These are phyloP conservation scores for Ammodytes dubius DNA, from an alignment of 2,113 vertebrate species.

Conservation along the genomic window DNA sequence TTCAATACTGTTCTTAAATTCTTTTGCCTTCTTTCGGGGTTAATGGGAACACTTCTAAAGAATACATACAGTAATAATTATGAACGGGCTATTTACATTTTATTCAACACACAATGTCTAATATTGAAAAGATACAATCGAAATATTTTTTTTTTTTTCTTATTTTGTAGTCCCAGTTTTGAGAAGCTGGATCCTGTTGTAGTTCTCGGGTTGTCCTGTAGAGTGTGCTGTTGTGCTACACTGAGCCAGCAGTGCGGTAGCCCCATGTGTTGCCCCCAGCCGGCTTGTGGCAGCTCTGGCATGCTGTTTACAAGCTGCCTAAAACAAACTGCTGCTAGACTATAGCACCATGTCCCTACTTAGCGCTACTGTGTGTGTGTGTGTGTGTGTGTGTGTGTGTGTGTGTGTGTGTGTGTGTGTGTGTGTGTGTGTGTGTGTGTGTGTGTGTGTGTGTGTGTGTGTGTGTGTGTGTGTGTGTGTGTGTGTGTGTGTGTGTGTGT, in stretches of 20 bases:
- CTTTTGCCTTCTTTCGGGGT: not conserved
- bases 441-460: slow-evolving; percentile 5
- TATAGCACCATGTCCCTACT: slow-evolving; percentile 61
- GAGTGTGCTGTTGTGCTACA: slow-evolving; percentile 73
- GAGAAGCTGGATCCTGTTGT: not conserved
- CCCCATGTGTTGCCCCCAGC: slow-evolving; percentile 42
- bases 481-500: not conserved
- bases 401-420: not conserved
- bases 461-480: not conserved
- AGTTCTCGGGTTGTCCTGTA: slow-evolving; percentile 44
- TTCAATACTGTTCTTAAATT: not conserved
- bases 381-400: not conserved
- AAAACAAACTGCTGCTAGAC: slow-evolving; percentile 78
- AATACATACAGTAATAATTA: too few species aligned
- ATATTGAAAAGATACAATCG: not conserved
- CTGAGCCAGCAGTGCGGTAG: slow-evolving; percentile 9
- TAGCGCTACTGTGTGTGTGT: slow-evolving; percentile 56
- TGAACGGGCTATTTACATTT: not conserved
- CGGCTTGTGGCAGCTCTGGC: slow-evolving; percentile 69
- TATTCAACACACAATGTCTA: not conserved
- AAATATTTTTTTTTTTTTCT: not conserved
- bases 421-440: slow-evolving; percentile 18
- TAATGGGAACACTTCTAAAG: not conserved
- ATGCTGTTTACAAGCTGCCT: slow-evolving; percentile 79
- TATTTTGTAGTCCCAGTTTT: not conserved